Conservation (phyloP, 1,140 invertebrate species). For the Meteorus sp. region DNA sequence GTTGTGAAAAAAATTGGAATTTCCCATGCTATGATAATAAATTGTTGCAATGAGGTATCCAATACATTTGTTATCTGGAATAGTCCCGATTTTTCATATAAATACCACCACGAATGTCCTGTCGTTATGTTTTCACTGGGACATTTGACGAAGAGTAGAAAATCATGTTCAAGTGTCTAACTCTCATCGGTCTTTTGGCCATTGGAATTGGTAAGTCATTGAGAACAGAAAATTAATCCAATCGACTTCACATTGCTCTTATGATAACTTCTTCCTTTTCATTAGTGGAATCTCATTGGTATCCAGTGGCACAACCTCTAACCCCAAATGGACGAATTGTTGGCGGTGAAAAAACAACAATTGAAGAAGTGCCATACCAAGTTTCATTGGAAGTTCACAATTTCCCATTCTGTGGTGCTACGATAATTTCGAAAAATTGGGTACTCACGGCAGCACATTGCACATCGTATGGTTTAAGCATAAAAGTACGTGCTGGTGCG, state of each 20-base stretch:
- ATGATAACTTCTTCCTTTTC: too few species aligned
- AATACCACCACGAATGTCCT: neutral
- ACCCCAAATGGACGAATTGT: slow-evolving; percentile 58
- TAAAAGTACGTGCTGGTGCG: slow-evolving; percentile 30
- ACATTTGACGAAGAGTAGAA: neutral
- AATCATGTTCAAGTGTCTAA: slow-evolving; percentile 22
- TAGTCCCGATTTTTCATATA: slow-evolving; percentile 11
- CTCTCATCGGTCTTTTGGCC: neutral
- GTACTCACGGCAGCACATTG: slow-evolving; percentile 38
- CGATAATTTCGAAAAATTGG: slow-evolving; percentile 31
- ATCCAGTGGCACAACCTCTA: slow-evolving; percentile 1
- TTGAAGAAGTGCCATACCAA: slow-evolving; percentile 65
- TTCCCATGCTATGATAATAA: too few species aligned
- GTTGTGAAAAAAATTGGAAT: too few species aligned
- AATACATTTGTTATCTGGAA: too few species aligned
- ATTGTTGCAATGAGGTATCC: too few species aligned
- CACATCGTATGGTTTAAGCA: slow-evolving; percentile 15
- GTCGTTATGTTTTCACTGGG: slow-evolving; percentile 12
- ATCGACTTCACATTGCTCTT: too few species aligned
- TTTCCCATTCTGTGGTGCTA: slow-evolving; percentile 33
- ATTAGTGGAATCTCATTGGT: neutral
- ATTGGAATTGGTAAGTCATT: slow-evolving; percentile 21
- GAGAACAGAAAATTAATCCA: neutral
- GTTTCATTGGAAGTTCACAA: slow-evolving; percentile 54
- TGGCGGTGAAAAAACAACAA: slow-evolving; percentile 61